Conservation (phyloP, 1,140 invertebrate species). For the Stenopsyche tienmushanensis region DNA sequence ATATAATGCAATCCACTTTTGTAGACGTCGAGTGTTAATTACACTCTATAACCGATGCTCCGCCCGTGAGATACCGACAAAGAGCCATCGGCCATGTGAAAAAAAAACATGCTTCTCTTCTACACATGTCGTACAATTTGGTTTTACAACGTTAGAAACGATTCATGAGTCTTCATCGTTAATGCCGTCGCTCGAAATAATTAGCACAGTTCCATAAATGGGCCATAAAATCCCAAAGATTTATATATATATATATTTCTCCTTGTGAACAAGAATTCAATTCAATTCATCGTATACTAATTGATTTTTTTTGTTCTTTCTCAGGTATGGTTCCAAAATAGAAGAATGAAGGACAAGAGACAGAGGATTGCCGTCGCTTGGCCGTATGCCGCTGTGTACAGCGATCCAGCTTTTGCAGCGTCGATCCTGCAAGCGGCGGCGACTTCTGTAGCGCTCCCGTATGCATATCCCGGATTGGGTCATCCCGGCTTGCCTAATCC, state of each 20-base stretch:
- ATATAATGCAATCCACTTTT: constrained; percentile 20
- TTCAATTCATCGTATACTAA: constrained; percentile 4
- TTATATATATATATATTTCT: too few relatives aligned
- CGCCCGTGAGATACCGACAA: constrained; percentile 15
- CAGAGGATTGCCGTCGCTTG: constrained; percentile 90
- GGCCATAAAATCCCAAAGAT: too few relatives aligned
- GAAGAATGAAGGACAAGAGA: constrained; percentile 98
- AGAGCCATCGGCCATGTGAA: constrained; percentile 15
- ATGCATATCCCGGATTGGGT: constrained; percentile 56
- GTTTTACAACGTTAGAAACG: too few relatives aligned
- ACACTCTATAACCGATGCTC: not conserved
- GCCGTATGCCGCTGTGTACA: constrained; percentile 92
- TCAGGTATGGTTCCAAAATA: constrained; percentile 98
- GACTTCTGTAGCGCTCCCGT: constrained; percentile 62
- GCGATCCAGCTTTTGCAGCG: constrained; percentile 87
- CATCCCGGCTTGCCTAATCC: constrained; percentile 53
- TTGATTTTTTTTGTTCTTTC: constrained; percentile 45
- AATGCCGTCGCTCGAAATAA: too few relatives aligned
- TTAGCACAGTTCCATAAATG: too few relatives aligned
- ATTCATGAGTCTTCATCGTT: too few relatives aligned
- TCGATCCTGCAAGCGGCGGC: constrained; percentile 88
- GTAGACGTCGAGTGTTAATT: constrained; percentile 18
- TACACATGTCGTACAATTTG: too few relatives aligned
- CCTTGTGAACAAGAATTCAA: too few relatives aligned
- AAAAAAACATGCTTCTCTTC: too few relatives aligned